Percentiles rank a stretch among this genome's conserved stretches.
phyloP scores from a whole-genome alignment of 2,113 vertebrate genomes.

The Nansenia antarctica region DNA sequence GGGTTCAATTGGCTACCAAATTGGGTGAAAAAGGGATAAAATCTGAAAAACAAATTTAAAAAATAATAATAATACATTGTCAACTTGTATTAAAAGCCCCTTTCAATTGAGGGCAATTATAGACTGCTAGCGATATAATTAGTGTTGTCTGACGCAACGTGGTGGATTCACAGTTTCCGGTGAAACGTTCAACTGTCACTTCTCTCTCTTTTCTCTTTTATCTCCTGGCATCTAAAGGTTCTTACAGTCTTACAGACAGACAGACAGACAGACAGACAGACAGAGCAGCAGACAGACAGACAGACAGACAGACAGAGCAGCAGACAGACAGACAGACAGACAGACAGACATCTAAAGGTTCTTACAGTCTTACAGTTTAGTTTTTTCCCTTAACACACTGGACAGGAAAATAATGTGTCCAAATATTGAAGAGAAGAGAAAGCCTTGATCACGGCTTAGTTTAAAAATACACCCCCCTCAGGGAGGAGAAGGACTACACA shows the following conservation, averaged over 20 bases:
- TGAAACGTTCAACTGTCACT: slow-evolving; percentile 3
- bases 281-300: too few relatives aligned
- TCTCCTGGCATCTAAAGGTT: not conserved
- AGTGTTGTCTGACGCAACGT: not conserved
- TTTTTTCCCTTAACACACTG: not conserved
- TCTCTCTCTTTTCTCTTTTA: not conserved
- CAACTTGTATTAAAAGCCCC: not conserved
- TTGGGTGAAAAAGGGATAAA: too few relatives aligned
- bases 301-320: too few relatives aligned
- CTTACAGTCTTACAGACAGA: not conserved
- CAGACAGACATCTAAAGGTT: not conserved
- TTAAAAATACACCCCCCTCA: not conserved
- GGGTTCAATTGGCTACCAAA: too few relatives aligned
- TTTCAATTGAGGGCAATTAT: slow-evolving; percentile 7
- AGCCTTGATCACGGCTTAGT: not conserved
- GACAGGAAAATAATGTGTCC: not conserved
- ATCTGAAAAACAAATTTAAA: too few relatives aligned
- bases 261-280: too few relatives aligned
- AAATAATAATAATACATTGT: too few relatives aligned
- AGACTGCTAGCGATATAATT: slow-evolving; percentile 19
- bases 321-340: too few relatives aligned
- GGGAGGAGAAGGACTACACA: not conserved
- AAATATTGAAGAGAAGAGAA: not conserved
- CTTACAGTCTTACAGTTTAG: not conserved
- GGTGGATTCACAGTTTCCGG: not conserved